A percentile compares a stretch with the other conserved stretches of the same genome.
phyloP scores from a whole-genome alignment of 2,888 invertebrate genomes.

The Clanis bilineata region DNA sequence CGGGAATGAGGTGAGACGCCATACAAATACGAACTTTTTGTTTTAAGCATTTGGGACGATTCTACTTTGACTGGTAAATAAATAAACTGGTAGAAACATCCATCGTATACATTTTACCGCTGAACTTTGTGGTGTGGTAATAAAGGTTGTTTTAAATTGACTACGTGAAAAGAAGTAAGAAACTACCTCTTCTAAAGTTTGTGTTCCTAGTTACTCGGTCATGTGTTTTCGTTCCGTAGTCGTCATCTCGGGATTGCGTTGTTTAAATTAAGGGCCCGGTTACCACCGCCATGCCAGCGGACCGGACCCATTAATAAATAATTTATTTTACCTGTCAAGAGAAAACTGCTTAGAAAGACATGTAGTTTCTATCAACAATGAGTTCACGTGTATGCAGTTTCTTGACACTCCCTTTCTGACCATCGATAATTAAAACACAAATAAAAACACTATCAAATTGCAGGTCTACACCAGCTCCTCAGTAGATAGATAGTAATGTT shows the following conservation, averaged over 20 bases:
- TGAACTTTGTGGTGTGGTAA: conserved; percentile 18
- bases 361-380: too few species aligned
- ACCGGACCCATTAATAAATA: too few species aligned
- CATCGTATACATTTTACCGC: neutral
- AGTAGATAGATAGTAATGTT: too few species aligned
- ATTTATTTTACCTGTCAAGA: too few species aligned
- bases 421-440: too few species aligned
- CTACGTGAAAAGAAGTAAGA: conserved; percentile 4
- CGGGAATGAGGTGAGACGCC: neutral
- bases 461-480: too few species aligned
- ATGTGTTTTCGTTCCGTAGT: conserved; percentile 54
- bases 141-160: conserved; percentile 24
- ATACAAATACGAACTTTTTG: neutral
- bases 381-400: too few species aligned
- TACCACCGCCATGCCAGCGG: too few species aligned
- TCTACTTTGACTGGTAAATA: neutral
- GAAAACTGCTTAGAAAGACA: too few species aligned
- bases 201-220: conserved; percentile 47
- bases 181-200: conserved; percentile 29
- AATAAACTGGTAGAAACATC: neutral
- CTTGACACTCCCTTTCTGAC: too few species aligned
- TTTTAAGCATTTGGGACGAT: neutral
- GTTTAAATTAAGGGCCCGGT: too few species aligned
- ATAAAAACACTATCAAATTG: too few species aligned
- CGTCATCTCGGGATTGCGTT: conserved; percentile 28